Evolutionary conservation across 2,797 vertebrate genomes (phyloP).

Genomic region (Podarcis siculus): DNA sequence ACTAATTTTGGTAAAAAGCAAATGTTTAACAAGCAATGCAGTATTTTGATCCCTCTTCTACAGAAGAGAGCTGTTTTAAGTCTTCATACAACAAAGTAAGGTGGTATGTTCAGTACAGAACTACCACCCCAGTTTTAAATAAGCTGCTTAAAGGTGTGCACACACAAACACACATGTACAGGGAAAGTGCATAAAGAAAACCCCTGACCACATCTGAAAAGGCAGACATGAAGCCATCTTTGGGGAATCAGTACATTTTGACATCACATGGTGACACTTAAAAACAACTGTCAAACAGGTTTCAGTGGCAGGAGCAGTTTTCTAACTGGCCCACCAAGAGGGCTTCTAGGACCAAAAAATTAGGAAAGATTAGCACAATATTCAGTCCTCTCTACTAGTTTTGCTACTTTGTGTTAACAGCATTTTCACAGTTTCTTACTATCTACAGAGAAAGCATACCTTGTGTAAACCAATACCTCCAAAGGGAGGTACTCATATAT

Average conservation of each 20-base stretch:
- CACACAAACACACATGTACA: background rate
- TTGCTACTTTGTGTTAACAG: background rate
- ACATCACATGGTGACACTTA: background rate
- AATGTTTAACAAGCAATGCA: background rate
- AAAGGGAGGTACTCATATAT: background rate
- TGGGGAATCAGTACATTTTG: background rate
- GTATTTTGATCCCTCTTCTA: background rate
- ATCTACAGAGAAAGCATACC: background rate
- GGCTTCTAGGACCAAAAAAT: background rate
- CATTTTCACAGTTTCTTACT: background rate
- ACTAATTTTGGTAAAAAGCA: background rate
- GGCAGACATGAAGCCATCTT: background rate
- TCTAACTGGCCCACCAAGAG: background rate
- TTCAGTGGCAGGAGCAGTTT: background rate
- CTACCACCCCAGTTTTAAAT: background rate
- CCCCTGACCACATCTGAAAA: background rate
- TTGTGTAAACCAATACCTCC: background rate
- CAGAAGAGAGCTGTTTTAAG: background rate
- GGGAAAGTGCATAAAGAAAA: background rate
- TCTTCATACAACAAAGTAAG: background rate
- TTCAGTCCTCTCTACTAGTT: background rate
- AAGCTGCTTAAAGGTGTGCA: background rate
- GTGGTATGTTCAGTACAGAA: no score
- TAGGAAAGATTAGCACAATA: background rate
- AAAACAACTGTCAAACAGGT: background rate